Evolutionary conservation across 2,113 vertebrate genomes (phyloP), one percentile per base, ranked within the genome.

Genomic region (Uria aalge): DNA sequence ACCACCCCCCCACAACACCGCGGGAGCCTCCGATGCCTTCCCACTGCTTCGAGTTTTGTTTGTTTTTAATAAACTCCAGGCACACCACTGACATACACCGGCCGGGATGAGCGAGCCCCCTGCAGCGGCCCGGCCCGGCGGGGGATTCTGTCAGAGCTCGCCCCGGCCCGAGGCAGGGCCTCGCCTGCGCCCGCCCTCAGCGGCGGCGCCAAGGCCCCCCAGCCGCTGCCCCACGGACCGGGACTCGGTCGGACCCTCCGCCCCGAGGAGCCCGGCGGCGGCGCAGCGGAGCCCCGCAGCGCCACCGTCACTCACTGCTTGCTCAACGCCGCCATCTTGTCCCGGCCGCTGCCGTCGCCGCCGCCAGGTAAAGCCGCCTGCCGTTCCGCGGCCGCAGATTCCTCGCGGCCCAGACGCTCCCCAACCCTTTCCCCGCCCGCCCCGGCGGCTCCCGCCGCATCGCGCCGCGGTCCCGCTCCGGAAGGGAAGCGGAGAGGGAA

Each of bases 281-380:
- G 26, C 24, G 45, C 91, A 23, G 32, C 11, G 3, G 2, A 6
- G 27, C 27, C 22, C 38, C 20, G 15, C 56, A 4, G 18, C 19
- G 75, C 93, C 72, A 47, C 83, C 17, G 29, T 30, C 96, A 99
- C 98, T 99, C 97, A 99, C 98, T 99, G 98, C 97, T 98, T 99
- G 92, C 98, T 93, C 77, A 98, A 85, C 67, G 98, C 97, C 97
- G 99, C 99, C 99, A 99, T 99, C 97, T 99, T 99, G 93, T 77
- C 87, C 69, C 53, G 89, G 53, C 85, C 91, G 75, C 87, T 67
- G 55, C 85, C 19, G 55, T 20, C 29, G 53, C 29, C 40, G 63
- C 20, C 56, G 76, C 48, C 21, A 27, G 38, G 85, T 60, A 12
- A 75, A 73, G 27, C 32, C 14, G 43, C 78, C 53, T 7, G 53